phyloP scores from a whole-genome alignment of 1,140 invertebrate genomes.

The Apocrypta bakeri region DNA sequence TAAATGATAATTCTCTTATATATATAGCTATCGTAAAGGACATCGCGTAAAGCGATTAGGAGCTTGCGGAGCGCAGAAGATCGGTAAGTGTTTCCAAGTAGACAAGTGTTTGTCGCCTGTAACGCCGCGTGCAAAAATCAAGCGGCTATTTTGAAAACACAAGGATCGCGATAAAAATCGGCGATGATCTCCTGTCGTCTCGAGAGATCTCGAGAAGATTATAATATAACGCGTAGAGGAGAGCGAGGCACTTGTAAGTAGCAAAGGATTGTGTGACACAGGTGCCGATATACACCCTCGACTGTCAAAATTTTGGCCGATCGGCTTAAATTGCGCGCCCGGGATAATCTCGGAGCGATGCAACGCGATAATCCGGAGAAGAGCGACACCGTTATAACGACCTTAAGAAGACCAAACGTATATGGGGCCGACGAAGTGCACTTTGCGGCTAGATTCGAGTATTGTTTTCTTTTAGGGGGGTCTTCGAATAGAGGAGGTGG shows the following conservation, averaged over 20 bases:
- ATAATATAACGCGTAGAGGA: background rate
- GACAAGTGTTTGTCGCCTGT: no score
- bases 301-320: background rate
- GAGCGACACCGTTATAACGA: background rate
- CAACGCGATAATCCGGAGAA: background rate
- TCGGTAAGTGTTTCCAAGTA: background rate
- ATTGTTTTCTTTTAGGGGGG: background rate
- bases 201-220: background rate
- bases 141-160: conserved; percentile 5
- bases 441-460: background rate
- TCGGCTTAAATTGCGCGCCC: background rate
- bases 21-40: no score
- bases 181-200: background rate
- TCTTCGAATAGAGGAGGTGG: no score
- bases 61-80: no score
- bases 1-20: no score
- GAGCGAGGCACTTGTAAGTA: background rate
- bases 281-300: background rate
- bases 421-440: no score
- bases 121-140: background rate
- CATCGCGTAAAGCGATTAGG: no score
- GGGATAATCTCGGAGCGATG: background rate
- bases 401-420: no score
- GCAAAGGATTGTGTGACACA: background rate
- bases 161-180: conserved; percentile 1